Conservation (phyloP, 2,888 invertebrate genomes). For the Ommatoiulus sabulosus region DNA sequence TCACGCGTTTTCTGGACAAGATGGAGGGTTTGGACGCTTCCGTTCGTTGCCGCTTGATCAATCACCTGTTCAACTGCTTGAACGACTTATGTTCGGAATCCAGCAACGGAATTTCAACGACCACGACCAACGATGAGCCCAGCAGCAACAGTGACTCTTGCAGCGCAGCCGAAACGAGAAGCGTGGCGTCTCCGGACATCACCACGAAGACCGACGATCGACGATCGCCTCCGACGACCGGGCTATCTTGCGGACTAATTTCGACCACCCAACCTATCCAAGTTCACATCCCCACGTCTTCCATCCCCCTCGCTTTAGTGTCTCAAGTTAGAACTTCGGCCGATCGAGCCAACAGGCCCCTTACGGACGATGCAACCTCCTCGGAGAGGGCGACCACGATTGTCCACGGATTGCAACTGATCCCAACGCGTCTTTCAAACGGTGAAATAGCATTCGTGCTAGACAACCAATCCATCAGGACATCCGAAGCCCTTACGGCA, state of each 20-base stretch:
- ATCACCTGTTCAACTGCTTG: slow-evolving; percentile 44
- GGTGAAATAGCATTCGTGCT: slow-evolving; percentile 76
- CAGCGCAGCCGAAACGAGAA: slow-evolving; percentile 57
- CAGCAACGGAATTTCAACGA: slow-evolving; percentile 62
- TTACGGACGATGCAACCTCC: not conserved
- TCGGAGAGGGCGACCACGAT: slow-evolving; percentile 45
- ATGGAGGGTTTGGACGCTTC: slow-evolving; percentile 64
- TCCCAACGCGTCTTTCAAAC: slow-evolving; percentile 75
- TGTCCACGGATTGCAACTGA: slow-evolving; percentile 74
- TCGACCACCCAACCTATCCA: slow-evolving; percentile 42
- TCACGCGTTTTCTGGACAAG: slow-evolving; percentile 54
- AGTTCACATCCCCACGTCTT: slow-evolving; percentile 48
- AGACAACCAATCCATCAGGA: not conserved
- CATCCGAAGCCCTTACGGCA: slow-evolving; percentile 37
- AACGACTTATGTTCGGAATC: slow-evolving; percentile 67
- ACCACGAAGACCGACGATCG: not conserved
- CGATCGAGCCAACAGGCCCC: not conserved
- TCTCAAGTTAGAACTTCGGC: not conserved
- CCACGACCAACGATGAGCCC: not conserved
- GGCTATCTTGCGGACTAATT: not conserved
- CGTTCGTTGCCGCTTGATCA: slow-evolving; percentile 38
- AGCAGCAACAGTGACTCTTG: slow-evolving; percentile 62
- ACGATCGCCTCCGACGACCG: not conserved
- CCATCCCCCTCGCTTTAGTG: slow-evolving; percentile 3
- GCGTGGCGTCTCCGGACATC: slow-evolving; percentile 62